Percentiles rank a stretch among this genome's conserved stretches.
phyloP scores from a whole-genome alignment of 2,888 invertebrate species.

The Lithophane semibrunnea region DNA sequence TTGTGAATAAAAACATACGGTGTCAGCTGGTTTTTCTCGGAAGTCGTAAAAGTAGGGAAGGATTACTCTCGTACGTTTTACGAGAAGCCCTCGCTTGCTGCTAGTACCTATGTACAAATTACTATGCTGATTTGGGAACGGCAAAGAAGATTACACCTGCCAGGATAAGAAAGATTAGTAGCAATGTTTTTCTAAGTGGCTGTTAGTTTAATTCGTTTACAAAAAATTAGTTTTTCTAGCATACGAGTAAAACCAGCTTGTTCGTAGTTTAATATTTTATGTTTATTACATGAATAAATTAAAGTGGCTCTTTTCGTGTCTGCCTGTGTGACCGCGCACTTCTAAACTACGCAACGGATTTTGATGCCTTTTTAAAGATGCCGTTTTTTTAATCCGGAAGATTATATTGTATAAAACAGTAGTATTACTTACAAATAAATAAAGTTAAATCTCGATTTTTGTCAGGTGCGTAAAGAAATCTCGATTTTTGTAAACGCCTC shows the following conservation, averaged over 20 bases:
- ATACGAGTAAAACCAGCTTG: not conserved
- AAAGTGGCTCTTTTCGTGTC: too few species aligned
- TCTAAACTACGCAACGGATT: not conserved
- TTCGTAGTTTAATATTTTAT: not conserved
- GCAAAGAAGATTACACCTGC: slow-evolving; percentile 26
- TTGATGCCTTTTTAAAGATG: not conserved
- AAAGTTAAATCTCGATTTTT: not conserved
- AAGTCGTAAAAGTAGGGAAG: slow-evolving; percentile 63
- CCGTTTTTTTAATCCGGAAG: not conserved
- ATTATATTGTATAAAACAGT: too few species aligned
- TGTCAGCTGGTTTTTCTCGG: slow-evolving; percentile 58
- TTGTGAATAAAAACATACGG: slow-evolving; percentile 63
- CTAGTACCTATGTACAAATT: slow-evolving; percentile 47
- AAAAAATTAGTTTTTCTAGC: not conserved
- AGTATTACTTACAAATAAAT: not conserved
- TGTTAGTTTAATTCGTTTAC: not conserved
- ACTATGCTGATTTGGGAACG: slow-evolving; percentile 57
- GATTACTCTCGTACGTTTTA: slow-evolving; percentile 64
- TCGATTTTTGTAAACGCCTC: not conserved
- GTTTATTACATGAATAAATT: not conserved
- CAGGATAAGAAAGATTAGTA: slow-evolving; percentile 9
- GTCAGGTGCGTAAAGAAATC: too few species aligned
- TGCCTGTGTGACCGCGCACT: too few species aligned
- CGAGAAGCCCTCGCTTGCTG: slow-evolving; percentile 35
- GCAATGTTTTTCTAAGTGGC: not conserved